phyloP scores from a whole-genome alignment of 1,140 invertebrate species.

The Lethrus apterus region DNA sequence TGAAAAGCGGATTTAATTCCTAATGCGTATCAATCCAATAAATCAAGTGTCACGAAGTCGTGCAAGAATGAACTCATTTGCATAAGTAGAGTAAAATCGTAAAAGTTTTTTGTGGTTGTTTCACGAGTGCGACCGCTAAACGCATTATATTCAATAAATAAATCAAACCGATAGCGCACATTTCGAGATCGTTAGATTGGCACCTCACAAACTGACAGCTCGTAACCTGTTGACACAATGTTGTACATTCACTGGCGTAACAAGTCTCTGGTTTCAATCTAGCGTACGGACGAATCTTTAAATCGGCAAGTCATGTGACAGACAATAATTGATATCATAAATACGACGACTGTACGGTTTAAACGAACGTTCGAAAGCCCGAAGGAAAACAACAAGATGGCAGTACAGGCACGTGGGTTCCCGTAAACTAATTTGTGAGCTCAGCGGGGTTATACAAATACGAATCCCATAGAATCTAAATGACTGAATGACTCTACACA shows the following conservation, averaged over 20 bases:
- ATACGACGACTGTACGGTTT: slow-evolving; percentile 17
- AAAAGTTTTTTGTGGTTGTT: too few species aligned
- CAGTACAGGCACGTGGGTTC: slow-evolving; percentile 29
- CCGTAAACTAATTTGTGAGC: slow-evolving; percentile 57
- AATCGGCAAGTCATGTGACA: slow-evolving; percentile 28
- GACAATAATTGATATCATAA: slow-evolving; percentile 34
- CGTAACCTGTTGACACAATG: slow-evolving; percentile 23
- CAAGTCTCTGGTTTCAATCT: slow-evolving; percentile 21
- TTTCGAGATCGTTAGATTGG: too few species aligned
- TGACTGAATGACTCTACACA: slow-evolving; percentile 55
- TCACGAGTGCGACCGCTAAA: too few species aligned
- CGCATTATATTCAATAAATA: too few species aligned
- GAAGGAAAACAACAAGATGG: slow-evolving; percentile 10
- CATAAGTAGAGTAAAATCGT: too few species aligned
- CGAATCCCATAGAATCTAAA: slow-evolving; percentile 49
- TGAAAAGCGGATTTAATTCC: too few species aligned
- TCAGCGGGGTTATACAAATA: slow-evolving; percentile 57
- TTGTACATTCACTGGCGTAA: slow-evolving; percentile 21
- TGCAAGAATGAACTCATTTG: too few species aligned
- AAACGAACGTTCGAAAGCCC: slow-evolving; percentile 8
- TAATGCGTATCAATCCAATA: too few species aligned
- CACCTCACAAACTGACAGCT: too few species aligned
- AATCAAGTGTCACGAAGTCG: too few species aligned
- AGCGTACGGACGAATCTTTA: slow-evolving; percentile 2
- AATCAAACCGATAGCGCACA: too few species aligned